Evolutionary conservation across 2,888 invertebrate genomes (phyloP).

Genomic region (Clanis bilineata): DNA sequence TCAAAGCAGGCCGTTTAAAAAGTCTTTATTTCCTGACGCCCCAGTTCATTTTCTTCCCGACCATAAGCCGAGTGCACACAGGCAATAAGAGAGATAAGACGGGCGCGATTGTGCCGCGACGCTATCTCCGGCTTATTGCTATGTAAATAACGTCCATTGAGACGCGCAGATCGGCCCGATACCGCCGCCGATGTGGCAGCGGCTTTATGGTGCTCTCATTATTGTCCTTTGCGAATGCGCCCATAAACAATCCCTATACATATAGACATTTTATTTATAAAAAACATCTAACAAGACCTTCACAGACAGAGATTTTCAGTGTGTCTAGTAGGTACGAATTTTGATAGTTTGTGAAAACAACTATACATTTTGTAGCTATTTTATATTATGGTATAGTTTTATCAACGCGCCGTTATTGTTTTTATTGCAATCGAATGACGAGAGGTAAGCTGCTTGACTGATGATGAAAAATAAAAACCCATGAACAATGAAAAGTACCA

Average conservation of each 20-base stretch:
- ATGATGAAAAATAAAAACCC: too few species aligned
- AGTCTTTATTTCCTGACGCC: constrained; percentile 58
- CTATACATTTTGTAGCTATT: too few species aligned
- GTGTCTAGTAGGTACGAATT: too few species aligned
- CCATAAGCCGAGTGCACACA: constrained; percentile 73
- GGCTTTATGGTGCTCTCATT: constrained; percentile 64
- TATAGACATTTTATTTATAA: neutral
- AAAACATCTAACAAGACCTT: neutral
- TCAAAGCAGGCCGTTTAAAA: constrained; percentile 62
- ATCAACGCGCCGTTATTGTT: too few species aligned
- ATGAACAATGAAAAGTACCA: too few species aligned
- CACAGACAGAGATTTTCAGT: neutral
- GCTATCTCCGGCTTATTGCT: constrained; percentile 74
- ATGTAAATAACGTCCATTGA: constrained; percentile 79
- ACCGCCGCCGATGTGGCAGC: constrained; percentile 71
- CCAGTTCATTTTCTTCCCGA: constrained; percentile 69
- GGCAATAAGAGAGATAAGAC: constrained; percentile 73
- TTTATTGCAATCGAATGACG: too few species aligned
- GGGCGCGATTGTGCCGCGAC: constrained; percentile 53
- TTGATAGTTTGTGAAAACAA: too few species aligned
- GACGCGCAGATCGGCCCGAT: constrained; percentile 67
- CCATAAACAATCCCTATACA: constrained; percentile 36
- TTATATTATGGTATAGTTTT: too few species aligned
- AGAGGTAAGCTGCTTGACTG: too few species aligned
- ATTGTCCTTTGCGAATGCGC: constrained; percentile 28